Evolutionary conservation across 2,797 vertebrate species (phyloP), one percentile per base, ranked within the genome.

Genomic region (Loris lydekkerianus): DNA sequence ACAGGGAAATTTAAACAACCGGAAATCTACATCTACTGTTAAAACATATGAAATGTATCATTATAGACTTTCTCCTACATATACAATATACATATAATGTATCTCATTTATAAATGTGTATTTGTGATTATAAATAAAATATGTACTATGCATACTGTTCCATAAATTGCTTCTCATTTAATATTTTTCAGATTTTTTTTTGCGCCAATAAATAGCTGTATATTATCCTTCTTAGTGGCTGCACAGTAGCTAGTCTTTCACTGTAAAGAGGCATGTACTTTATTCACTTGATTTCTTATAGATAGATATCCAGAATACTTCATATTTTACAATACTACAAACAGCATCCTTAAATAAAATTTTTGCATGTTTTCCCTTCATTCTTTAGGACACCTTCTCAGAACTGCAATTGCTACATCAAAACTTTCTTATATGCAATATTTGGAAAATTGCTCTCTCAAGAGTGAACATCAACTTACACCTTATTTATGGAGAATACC

Each of bases 271-370:
- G 27, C 93, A 56, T 76, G 37, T 56, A 77, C 31, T 84, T 56
- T 86, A 69, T 58, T 92, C 20, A 70, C 27, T 93, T 34, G 80
- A 27, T n/a, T 34, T 29, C 9, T 31, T 91, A 63, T 8, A 92
- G 63, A 82, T 2, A 25, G 27, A 69, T 78, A 34, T 53, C 89
- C 86, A 69, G 56, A 85, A 86, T 78, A 65, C 23, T 83, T 86
- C 46, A 86, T 70, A 91, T 93, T 96, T 96, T 67, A 91, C 10
- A 92, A 61, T 7, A 75, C 18, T 73, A 40, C 18, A 88, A 88
- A 91, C 46, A 78, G 60, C 11, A 80, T 77, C 18, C 43, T 49
- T 60, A 31, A n/a, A 77, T 94, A 90, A 94, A 75, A 87, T 70
- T 58, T 94, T 63, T 40, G 83, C 21, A 77, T 7, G 78, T 37